A percentile compares a stretch with the other conserved stretches of the same genome.
Conservation (phyloP, 2,797 vertebrate species). For the Eupleurogrammus muticus region DNA sequence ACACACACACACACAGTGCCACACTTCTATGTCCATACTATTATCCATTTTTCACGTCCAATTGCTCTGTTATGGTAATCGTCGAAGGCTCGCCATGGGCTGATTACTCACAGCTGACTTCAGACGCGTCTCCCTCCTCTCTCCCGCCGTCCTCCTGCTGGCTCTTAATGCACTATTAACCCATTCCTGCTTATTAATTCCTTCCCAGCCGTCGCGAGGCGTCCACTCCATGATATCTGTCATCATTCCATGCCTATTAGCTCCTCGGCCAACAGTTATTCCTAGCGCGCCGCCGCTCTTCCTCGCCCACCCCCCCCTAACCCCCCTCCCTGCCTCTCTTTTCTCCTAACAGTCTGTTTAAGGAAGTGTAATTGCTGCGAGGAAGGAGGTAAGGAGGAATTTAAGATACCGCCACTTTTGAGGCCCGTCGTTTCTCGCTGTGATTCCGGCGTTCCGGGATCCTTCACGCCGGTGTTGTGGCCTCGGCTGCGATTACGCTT, state of each 20-base stretch:
- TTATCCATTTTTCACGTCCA: slow-evolving; percentile 99
- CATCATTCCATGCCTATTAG: slow-evolving; percentile 86
- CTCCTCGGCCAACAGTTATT: slow-evolving; percentile 81
- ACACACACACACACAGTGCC: slow-evolving; percentile 54
- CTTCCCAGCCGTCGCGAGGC: slow-evolving; percentile 93
- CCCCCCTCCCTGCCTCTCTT: slow-evolving; percentile 1
- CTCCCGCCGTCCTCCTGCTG: slow-evolving; percentile 95
- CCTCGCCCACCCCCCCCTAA: slow-evolving; percentile 18
- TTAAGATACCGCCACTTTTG: slow-evolving; percentile 54
- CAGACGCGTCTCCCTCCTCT: slow-evolving; percentile 92
- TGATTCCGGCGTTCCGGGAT: slow-evolving; percentile 40
- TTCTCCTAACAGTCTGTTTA: slow-evolving; percentile 64
- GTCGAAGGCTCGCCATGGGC: slow-evolving; percentile 97
- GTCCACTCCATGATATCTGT: slow-evolving; percentile 86
- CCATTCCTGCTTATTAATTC: slow-evolving; percentile 99
- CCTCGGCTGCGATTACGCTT: slow-evolving; percentile 22
- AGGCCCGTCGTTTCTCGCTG: slow-evolving; percentile 44
- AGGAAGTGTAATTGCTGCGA: slow-evolving; percentile 68
- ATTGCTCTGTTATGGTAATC: slow-evolving; percentile 99
- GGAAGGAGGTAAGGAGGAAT: slow-evolving; percentile 48
- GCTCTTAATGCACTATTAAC: slow-evolving; percentile 99
- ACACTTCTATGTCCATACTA: slow-evolving; percentile 96
- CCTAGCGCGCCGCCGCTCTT: slow-evolving; percentile 58
- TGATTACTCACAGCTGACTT: slow-evolving; percentile 99
- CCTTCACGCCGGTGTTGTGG: slow-evolving; percentile 16